Conservation (phyloP, 37 sponge, comb jelly and placozoan genomes). For the Dysidea cf. avara region DNA sequence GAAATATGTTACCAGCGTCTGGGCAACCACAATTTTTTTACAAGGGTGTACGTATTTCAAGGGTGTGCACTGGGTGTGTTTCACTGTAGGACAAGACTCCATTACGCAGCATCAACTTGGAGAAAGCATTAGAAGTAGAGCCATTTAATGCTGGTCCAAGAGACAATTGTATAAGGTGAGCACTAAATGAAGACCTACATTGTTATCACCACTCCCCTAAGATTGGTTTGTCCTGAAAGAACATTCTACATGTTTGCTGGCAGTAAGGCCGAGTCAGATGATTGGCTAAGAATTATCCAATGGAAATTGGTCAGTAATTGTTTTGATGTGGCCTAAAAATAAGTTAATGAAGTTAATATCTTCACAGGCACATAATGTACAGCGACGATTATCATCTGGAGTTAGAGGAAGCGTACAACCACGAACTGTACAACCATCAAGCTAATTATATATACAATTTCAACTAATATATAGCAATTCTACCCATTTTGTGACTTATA, state of each 20-base stretch:
- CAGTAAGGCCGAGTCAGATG: conserved; percentile 44
- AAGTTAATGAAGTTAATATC: no score
- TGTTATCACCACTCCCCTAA: neutral
- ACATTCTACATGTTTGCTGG: conserved; percentile 57
- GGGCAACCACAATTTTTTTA: neutral
- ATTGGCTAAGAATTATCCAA: conserved; percentile 59
- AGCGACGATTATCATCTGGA: no score
- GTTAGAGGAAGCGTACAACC: no score
- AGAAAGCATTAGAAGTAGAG: conserved; percentile 39
- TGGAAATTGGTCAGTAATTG: conserved; percentile 52
- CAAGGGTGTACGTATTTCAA: neutral
- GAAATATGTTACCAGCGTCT: no score
- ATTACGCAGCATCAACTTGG: conserved; percentile 45
- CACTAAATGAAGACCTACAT: no score
- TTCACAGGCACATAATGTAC: no score
- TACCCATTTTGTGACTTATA: no score
- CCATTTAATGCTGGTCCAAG: conserved; percentile 25
- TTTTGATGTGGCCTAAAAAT: neutral
- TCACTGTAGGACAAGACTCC: conserved; percentile 45
- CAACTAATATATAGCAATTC: no score
- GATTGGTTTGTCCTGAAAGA: conserved; percentile 48
- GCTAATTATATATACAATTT: no score
- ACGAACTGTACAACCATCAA: no score
- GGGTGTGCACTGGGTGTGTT: neutral
- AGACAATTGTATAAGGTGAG: conserved; percentile 57